Evolutionary conservation across 2,888 invertebrate species (phyloP).

Genomic region (Fragum fragum): DNA sequence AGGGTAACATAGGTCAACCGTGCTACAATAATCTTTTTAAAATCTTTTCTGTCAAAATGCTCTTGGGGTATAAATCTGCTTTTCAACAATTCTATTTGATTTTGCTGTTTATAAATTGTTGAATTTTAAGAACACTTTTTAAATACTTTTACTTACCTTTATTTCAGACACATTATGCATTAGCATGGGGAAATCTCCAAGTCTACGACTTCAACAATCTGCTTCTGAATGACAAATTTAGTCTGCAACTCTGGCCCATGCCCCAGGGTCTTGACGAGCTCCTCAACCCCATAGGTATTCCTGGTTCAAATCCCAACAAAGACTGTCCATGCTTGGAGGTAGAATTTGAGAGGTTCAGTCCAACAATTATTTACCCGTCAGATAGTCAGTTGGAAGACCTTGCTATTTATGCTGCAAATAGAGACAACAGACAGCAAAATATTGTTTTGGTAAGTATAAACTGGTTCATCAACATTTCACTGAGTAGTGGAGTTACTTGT

Average conservation of each 20-base stretch:
- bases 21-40: no score
- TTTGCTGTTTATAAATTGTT: no score
- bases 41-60: no score
- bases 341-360: conserved; percentile 87
- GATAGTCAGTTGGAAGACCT: conserved; percentile 86
- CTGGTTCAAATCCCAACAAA: conserved; percentile 87
- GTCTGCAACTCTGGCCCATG: conserved; percentile 88
- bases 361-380: conserved; percentile 87
- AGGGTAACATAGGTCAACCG: no score
- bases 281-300: conserved; percentile 85
- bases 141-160: not conserved
- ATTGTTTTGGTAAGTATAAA: conserved; percentile 44
- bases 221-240: conserved; percentile 87
- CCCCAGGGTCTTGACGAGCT: conserved; percentile 85
- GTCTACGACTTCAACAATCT: conserved; percentile 88
- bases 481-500: no score
- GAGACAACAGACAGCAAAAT: conserved; percentile 53
- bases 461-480: no score
- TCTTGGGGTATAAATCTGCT: no score
- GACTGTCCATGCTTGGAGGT: conserved; percentile 88
- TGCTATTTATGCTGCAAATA: conserved; percentile 76
- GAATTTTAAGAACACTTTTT: no score
- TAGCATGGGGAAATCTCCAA: conserved; percentile 89
- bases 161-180: conserved; percentile 87
- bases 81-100: no score